Evolutionary conservation across 2,888 invertebrate species (phyloP).

Genomic region (Spilosoma lubricipeda): DNA sequence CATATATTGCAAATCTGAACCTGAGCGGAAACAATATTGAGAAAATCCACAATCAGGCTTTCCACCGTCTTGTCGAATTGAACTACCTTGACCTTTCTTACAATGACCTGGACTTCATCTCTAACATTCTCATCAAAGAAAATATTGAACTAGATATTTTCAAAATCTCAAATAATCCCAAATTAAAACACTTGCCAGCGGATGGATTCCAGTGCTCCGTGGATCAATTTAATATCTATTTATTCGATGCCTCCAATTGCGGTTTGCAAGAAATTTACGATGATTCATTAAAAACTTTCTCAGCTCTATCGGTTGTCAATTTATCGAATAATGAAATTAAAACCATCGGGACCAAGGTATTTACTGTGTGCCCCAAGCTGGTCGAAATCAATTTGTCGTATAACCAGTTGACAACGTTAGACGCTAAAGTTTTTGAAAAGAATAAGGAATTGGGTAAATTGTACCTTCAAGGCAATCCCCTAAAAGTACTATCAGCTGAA

Average conservation of each 20-base stretch:
- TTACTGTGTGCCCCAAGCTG: conserved; percentile 85
- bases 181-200: conserved; percentile 88
- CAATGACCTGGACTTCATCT: conserved; percentile 89
- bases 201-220: conserved; percentile 88
- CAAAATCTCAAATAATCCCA: conserved; percentile 90
- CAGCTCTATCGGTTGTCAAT: conserved; percentile 88
- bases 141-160: conserved; percentile 90
- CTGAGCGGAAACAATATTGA: conserved; percentile 90
- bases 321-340: conserved; percentile 89
- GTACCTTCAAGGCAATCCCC: conserved; percentile 90
- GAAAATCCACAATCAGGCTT: conserved; percentile 89
- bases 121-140: conserved; percentile 89
- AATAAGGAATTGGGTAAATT: conserved; percentile 89
- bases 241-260: conserved; percentile 91
- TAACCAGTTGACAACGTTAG: conserved; percentile 88
- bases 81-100: conserved; percentile 91
- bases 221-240: conserved; percentile 88
- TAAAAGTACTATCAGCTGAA: conserved; percentile 88
- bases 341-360: conserved; percentile 84
- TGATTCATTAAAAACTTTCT: conserved; percentile 90
- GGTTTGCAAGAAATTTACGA: conserved; percentile 88
- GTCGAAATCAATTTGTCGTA: conserved; percentile 90
- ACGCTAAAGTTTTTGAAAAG: conserved; percentile 88
- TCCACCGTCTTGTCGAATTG: conserved; percentile 88
- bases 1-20: conserved; percentile 88